phyloP scores from a whole-genome alignment of 2,888 invertebrate genomes.

The Acleris literana region DNA sequence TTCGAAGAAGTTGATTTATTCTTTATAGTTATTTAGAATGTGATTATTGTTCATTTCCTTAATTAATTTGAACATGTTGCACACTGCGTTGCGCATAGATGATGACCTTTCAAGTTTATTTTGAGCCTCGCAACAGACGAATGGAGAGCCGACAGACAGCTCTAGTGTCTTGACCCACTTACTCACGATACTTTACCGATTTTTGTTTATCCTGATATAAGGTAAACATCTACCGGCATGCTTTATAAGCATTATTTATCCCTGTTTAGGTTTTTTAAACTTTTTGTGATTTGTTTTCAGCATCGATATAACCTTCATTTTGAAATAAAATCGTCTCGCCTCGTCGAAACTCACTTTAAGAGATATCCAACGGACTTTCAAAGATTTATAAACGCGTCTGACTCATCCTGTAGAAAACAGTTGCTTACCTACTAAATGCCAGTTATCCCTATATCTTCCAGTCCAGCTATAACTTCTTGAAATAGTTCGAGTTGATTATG shows the following conservation, averaged over 20 bases:
- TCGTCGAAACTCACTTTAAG: neutral
- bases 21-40: neutral
- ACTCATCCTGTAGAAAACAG: conserved; percentile 14
- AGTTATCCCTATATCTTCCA: conserved; percentile 9
- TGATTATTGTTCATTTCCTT: conserved; percentile 54
- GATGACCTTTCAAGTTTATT: conserved; percentile 77
- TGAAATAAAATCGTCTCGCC: neutral
- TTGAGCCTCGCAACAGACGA: conserved; percentile 60
- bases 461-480: conserved; percentile 5
- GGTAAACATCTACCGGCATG: conserved; percentile 39
- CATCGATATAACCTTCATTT: neutral
- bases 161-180: conserved; percentile 69
- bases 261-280: neutral
- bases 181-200: conserved; percentile 27
- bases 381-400: conserved; percentile 22
- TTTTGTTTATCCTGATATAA: conserved; percentile 42
- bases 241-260: conserved; percentile 12
- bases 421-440: neutral
- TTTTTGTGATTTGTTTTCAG: no score
- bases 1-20: no score
- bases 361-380: conserved; percentile 9
- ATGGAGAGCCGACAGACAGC: conserved; percentile 57
- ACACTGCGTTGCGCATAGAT: conserved; percentile 66
- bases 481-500: conserved; percentile 17
- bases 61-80: conserved; percentile 67